Base-by-base conservation (phyloP, 2,888 invertebrate species). In the Brachyptera risi region DNA sequence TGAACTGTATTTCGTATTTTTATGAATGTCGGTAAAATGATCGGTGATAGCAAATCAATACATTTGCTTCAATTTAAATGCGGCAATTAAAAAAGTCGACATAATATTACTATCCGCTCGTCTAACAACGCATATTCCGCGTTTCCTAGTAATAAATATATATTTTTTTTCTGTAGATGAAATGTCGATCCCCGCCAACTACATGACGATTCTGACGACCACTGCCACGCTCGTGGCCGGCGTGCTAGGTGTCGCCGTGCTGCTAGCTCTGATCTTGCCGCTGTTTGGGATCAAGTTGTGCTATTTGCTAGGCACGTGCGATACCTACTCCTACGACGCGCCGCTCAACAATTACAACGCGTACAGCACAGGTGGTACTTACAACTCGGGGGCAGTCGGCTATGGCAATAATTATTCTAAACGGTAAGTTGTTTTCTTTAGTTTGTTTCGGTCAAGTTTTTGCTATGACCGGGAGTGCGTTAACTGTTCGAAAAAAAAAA, bases 291-390 rank as follows among this genome's bases (percentile, higher is more conserved):
- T 68, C 50, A 63, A 65, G 50, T 49, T 67, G 19, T 71, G 71
- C 65, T 63, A 68, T 21, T 47, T 70, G n/a, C 62, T 70, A 42
- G 68, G 68, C 42, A 68, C 65, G 37, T 71, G 71, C 57, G 67
- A 67, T 37, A 50, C 44, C 40, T 49, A 61, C 21, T n/a, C 50
- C 57, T 47, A 49, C 23, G 54, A 64, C 13, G 58, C 65, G 11
- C 63, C 56, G 17, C 47, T 59, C 23, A 65, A 65, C 50, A 57
- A 61, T n/a, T 65, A 66, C 37, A 67, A 66, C 11, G 67, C 68
- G n/a, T 69, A 68, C 67, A 66, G 63, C 63, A 51, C 62, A 21
- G 40, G 61, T 13, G 64, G 60, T 35, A 61, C 63, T 3, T 63
- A 54, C 59, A 63, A 61, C 56, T 44, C 61, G 0, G 24, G 37